Evolutionary conservation across 2,888 invertebrate genomes (phyloP).

Genomic region (Branchinecta sandiegonensis): DNA sequence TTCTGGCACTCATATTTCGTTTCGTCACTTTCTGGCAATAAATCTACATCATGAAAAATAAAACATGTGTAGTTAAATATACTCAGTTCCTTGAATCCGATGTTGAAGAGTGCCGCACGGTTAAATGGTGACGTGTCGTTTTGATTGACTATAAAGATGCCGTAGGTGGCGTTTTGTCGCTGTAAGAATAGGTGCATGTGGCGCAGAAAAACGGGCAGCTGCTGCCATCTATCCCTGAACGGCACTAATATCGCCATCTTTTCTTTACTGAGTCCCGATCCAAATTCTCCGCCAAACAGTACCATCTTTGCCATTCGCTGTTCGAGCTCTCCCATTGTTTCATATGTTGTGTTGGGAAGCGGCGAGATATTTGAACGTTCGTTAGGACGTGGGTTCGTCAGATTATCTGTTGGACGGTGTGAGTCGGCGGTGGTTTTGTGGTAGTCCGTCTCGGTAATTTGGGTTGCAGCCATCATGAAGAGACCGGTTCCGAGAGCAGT

Average conservation of each 20-base stretch:
- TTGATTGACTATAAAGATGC: slow-evolving; percentile 1
- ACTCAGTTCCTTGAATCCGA: slow-evolving; percentile 80
- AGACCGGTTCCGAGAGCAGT: no score
- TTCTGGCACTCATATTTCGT: slow-evolving; percentile 42
- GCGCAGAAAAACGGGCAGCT: neutral
- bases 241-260: neutral
- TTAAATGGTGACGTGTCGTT: slow-evolving; percentile 47
- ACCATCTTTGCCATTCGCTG: no score
- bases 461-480: no score
- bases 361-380: no score
- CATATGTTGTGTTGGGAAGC: no score
- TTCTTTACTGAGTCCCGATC: neutral
- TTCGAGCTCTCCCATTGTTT: no score
- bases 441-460: no score
- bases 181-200: slow-evolving; percentile 5
- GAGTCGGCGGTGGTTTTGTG: no score
- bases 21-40: slow-evolving; percentile 43
- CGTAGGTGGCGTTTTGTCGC: neutral
- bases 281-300: no score
- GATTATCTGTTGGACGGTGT: no score
- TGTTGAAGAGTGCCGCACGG: slow-evolving; percentile 88
- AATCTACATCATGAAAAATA: slow-evolving; percentile 45
- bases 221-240: neutral
- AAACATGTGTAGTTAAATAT: slow-evolving; percentile 44
- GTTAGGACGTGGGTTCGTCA: no score